These are phyloP conservation scores for Deilephila elpenor DNA, from an alignment of 2,888 invertebrate genomes.

Conservation along the genomic window DNA sequence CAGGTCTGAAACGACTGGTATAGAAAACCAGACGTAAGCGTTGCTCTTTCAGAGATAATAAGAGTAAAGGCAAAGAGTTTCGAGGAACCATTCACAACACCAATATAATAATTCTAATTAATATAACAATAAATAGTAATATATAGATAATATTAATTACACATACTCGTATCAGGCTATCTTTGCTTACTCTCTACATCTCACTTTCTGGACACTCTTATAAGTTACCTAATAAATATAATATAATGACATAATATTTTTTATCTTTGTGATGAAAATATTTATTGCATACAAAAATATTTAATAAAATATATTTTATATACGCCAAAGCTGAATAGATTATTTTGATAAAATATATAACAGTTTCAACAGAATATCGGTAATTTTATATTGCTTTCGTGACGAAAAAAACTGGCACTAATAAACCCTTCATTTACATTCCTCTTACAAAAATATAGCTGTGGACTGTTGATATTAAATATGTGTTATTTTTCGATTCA, in stretches of 20 bases:
- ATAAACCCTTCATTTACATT: background rate
- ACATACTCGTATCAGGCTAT: conserved; percentile 34
- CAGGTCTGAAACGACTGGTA: background rate
- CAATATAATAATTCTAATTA: conserved; percentile 44
- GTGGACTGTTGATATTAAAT: background rate
- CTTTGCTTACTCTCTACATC: conserved; percentile 55
- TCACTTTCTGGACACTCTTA: conserved; percentile 71
- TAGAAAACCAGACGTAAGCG: background rate
- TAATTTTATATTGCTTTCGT: conserved; percentile 7
- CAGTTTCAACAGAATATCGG: background rate
- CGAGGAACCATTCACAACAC: conserved; percentile 30
- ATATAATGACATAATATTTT: conserved; percentile 33
- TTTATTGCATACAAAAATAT: conserved; percentile 12
- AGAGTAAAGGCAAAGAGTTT: conserved; percentile 16
- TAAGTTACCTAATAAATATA: conserved; percentile 46
- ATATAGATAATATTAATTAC: conserved; percentile 34
- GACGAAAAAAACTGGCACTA: background rate
- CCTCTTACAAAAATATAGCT: background rate
- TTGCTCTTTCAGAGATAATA: conserved; percentile 6
- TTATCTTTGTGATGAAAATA: conserved; percentile 24
- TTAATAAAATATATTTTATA: conserved; percentile 25
- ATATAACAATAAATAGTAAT: conserved; percentile 36
- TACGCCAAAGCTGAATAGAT: background rate
- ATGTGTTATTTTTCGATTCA: background rate
- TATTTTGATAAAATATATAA: conserved; percentile 10